These are phyloP conservation scores for Paedocypris micromegethes DNA, from an alignment of 2,797 vertebrate species.

Conservation along the genomic window DNA sequence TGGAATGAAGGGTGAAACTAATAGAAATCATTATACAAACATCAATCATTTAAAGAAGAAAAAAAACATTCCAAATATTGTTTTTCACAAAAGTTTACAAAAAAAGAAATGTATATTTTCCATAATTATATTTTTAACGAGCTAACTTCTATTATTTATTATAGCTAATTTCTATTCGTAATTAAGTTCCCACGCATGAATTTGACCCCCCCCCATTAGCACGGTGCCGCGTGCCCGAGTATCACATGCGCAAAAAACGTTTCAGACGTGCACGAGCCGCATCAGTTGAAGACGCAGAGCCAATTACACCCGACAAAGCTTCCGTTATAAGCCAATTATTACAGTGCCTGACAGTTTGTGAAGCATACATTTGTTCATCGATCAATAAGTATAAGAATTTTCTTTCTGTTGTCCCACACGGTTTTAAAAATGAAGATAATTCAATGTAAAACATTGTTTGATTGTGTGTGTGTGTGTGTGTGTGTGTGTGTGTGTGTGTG, in stretches of 20 bases:
- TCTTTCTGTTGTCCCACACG: no score
- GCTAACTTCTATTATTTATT: constrained; percentile 16
- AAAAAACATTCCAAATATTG: no score
- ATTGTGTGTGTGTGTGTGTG: no score
- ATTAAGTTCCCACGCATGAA: constrained; percentile 22
- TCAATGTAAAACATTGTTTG: no score
- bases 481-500: no score
- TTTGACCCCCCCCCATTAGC: constrained; percentile 15
- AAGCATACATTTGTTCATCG: no score
- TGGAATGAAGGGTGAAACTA: constrained; percentile 11
- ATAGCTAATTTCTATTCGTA: constrained; percentile 9
- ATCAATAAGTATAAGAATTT: no score
- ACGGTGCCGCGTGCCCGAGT: constrained; percentile 9
- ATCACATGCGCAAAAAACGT: constrained; percentile 37
- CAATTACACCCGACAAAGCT: constrained; percentile 24
- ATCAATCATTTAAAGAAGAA: no score
- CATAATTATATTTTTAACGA: not conserved
- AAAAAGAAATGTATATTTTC: not conserved
- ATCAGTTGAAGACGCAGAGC: constrained; percentile 35
- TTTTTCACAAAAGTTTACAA: no score
- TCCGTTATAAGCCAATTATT: no score
- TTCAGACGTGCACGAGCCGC: constrained; percentile 17
- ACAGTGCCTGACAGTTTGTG: no score
- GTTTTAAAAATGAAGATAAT: no score
- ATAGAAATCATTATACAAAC: not conserved